These are phyloP conservation scores for Hemicordylus capensis DNA, from an alignment of 2,113 vertebrate species.

Conservation along the genomic window DNA sequence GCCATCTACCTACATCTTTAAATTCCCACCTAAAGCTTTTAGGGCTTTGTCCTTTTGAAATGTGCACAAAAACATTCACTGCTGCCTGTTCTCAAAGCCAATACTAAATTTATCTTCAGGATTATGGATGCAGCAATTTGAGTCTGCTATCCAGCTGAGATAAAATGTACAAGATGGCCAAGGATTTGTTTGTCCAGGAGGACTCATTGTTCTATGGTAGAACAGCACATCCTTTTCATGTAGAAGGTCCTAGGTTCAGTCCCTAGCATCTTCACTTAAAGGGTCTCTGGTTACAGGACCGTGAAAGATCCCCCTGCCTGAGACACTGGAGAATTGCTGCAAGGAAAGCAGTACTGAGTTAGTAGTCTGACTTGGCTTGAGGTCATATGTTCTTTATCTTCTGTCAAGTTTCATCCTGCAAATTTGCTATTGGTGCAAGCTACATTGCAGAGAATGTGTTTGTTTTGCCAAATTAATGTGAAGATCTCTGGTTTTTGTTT, in stretches of 20 bases:
- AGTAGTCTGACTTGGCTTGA: neutral
- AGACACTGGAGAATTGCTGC: neutral
- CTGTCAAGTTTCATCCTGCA: neutral
- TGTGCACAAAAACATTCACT: neutral
- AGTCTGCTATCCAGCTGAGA: neutral
- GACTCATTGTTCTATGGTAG: neutral
- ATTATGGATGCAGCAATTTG: neutral
- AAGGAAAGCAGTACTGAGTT: neutral
- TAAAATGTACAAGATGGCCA: neutral
- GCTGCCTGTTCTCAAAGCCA: neutral
- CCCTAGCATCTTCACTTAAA: neutral
- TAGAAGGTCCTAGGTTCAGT: too few relatives aligned
- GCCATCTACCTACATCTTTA: neutral
- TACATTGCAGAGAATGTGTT: neutral
- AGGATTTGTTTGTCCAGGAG: neutral
- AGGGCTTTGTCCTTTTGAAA: neutral
- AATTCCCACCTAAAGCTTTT: neutral
- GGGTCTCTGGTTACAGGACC: neutral
- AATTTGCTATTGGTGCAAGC: neutral
- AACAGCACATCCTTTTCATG: neutral
- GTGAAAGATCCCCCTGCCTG: neutral
- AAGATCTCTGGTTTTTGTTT: neutral
- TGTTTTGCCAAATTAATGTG: neutral
- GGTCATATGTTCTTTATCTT: neutral
- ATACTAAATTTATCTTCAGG: neutral